Conservation (phyloP, 2,888 invertebrate genomes). For the Seira ritae region DNA sequence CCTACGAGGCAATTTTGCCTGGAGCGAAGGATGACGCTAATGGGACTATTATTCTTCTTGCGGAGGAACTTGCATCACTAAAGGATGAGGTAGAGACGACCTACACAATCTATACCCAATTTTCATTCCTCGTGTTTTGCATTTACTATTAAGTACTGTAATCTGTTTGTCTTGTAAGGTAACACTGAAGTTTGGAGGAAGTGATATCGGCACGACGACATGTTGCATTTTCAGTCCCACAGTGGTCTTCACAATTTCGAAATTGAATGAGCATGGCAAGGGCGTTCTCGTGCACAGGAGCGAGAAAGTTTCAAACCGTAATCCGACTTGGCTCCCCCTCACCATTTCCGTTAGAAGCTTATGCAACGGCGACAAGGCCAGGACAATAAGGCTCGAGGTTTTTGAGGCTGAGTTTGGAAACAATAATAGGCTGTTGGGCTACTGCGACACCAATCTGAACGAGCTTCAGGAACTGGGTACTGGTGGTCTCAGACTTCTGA, state of each 20-base stretch:
- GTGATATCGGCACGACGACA: conserved; percentile 56
- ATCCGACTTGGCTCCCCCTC: conserved; percentile 79
- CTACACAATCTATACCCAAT: not conserved
- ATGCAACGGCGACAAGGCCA: conserved; percentile 78
- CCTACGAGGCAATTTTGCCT: conserved; percentile 23
- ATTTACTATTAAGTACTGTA: no score
- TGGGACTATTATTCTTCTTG: conserved; percentile 71
- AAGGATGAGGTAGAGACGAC: conserved; percentile 71
- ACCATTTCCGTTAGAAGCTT: conserved; percentile 77
- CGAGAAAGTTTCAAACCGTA: conserved; percentile 74
- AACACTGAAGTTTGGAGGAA: conserved; percentile 69
- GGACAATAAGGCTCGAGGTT: conserved; percentile 78
- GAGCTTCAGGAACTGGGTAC: conserved; percentile 74
- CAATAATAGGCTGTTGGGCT: conserved; percentile 76
- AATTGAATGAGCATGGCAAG: conserved; percentile 75
- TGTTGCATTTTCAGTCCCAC: conserved; percentile 66
- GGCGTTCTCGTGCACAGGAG: conserved; percentile 77
- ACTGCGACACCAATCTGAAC: conserved; percentile 76
- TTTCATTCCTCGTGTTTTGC: no score
- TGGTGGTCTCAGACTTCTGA: conserved; percentile 65
- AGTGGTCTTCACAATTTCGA: conserved; percentile 74
- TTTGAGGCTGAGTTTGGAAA: conserved; percentile 77
- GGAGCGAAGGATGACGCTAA: conserved; percentile 43
- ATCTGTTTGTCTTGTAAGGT: conserved; percentile 54
- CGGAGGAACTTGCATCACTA: conserved; percentile 71